These are phyloP conservation scores for Lophotriccus pileatus DNA, from an alignment of 2,797 vertebrate genomes.

Conservation along the genomic window DNA sequence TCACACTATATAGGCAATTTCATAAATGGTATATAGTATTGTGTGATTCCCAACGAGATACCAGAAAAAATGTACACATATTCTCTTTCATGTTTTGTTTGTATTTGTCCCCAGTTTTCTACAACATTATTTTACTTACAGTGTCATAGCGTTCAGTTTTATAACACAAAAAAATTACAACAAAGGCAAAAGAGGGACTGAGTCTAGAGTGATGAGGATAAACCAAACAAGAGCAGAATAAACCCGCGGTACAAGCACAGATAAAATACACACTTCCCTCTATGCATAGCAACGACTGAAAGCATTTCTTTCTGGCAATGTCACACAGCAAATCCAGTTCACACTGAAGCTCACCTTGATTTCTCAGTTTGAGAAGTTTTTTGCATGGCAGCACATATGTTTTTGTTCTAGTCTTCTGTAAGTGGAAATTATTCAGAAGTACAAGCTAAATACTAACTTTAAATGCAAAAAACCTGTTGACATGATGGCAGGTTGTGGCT, in stretches of 20 bases:
- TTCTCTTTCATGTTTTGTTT: background rate
- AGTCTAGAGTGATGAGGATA: background rate
- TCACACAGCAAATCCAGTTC: background rate
- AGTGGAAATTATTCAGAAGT: background rate
- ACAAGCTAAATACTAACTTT: background rate
- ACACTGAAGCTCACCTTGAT: background rate
- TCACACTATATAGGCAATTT: background rate
- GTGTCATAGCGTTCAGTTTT: background rate
- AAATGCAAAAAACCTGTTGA: background rate
- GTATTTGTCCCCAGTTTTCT: background rate
- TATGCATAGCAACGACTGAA: background rate
- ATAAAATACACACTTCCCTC: background rate
- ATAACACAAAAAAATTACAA: background rate
- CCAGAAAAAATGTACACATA: background rate
- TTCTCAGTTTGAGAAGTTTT: background rate
- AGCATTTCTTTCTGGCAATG: background rate
- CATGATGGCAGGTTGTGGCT: background rate
- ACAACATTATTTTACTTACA: background rate
- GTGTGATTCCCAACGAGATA: background rate
- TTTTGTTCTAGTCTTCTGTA: background rate
- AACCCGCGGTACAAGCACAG: background rate
- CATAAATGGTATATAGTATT: background rate
- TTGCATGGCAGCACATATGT: background rate
- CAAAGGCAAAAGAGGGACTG: background rate
- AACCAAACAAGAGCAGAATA: background rate